These are phyloP conservation scores for Maniola jurtina DNA, from an alignment of 1,140 invertebrate genomes.

Conservation along the genomic window DNA sequence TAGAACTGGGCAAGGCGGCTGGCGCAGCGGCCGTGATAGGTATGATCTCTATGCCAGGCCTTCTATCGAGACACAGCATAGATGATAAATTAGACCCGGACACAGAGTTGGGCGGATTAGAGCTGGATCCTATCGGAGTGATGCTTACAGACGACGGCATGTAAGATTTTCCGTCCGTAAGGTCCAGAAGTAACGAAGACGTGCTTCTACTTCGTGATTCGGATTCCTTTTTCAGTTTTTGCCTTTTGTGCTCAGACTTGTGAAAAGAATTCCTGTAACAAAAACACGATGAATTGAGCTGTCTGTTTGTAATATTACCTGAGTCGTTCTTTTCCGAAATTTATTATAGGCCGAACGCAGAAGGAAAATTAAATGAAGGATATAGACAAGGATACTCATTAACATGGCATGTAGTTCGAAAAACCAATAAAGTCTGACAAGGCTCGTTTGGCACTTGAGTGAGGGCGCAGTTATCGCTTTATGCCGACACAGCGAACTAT, in stretches of 20 bases:
- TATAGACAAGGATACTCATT: too few relatives aligned
- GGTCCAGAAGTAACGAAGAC: conserved; percentile 71
- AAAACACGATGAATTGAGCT: conserved; percentile 3
- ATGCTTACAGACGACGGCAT: conserved; percentile 88
- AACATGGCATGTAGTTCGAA: too few relatives aligned
- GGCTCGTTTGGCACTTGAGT: too few relatives aligned
- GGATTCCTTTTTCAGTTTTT: conserved; percentile 73
- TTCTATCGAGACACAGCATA: conserved; percentile 82
- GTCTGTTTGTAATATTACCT: too few relatives aligned
- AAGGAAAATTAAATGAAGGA: too few relatives aligned
- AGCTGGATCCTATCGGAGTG: conserved; percentile 82
- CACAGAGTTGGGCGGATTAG: conserved; percentile 45
- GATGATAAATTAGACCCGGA: conserved; percentile 80
- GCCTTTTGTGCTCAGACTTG: conserved; percentile 77
- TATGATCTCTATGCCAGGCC: conserved; percentile 90
- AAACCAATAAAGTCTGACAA: too few relatives aligned
- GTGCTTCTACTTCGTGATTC: conserved; percentile 56
- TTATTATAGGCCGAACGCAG: too few relatives aligned
- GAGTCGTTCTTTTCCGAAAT: too few relatives aligned
- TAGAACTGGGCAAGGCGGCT: conserved; percentile 85
- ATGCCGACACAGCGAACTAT: too few relatives aligned
- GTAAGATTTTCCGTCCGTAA: conserved; percentile 81
- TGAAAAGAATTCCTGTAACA: conserved; percentile 77
- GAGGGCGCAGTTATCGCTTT: too few relatives aligned
- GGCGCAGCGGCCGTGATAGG: conserved; percentile 83